These are phyloP conservation scores for Polymixis flavicincta DNA, from an alignment of 2,888 invertebrate genomes.

Conservation along the genomic window DNA sequence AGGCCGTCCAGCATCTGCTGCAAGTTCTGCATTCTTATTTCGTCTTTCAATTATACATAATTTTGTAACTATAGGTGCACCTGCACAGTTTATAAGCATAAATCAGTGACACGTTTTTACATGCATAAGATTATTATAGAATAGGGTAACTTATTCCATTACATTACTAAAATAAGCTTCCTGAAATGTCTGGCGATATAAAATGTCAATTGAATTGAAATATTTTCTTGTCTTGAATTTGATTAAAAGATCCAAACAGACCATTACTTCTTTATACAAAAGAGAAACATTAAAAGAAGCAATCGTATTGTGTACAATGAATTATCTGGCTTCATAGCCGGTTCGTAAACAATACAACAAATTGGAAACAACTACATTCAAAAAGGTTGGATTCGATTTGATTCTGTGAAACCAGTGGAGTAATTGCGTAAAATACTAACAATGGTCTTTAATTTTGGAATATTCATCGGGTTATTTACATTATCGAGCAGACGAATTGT, in stretches of 20 bases:
- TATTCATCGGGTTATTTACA: no score
- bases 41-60: background rate
- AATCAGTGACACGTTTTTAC: background rate
- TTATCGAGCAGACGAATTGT: no score
- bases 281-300: background rate
- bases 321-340: background rate
- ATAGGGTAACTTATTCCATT: background rate
- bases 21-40: background rate
- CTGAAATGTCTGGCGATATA: background rate
- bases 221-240: constrained; percentile 1
- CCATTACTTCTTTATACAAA: background rate
- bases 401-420: background rate
- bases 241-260: background rate
- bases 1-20: no score
- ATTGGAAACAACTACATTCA: background rate
- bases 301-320: background rate
- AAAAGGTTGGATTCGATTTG: background rate
- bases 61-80: background rate
- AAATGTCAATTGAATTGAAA: no score
- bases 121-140: background rate
- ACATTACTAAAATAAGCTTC: background rate
- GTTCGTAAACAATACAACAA: constrained; percentile 3
- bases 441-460: no score
- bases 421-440: no score
- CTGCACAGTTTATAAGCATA: background rate